Base-by-base conservation (phyloP, 2,797 vertebrate species). In the Menidia menidia region DNA sequence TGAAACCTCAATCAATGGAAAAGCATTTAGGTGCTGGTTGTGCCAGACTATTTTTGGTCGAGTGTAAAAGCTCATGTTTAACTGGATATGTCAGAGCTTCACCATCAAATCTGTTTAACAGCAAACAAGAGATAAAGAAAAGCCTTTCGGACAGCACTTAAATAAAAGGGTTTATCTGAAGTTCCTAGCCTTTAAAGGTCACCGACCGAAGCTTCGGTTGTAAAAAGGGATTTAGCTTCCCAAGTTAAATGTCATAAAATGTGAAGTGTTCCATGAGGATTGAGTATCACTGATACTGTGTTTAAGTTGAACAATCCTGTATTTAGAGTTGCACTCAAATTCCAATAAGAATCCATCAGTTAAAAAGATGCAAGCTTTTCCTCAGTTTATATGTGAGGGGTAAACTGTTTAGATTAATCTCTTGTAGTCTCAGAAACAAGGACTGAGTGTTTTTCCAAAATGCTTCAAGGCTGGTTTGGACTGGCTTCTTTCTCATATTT, bases 131-230 rank as follows among this genome's bases (percentile, higher is more conserved):
- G 68, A 75, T 82, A 66, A 78, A 83, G 60, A 59, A 68, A 68
- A 44, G 2, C 62, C 61, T 53, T 52, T 75, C 41, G 51, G 64
- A 58, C 47, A 3, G 1, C 63, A 57, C 32, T 65, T 42, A 48
- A 31, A 31, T 32, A 60, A 64, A 72, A 70, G 25, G 41, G 42
- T 57, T 19, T 35, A 32, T 48, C 43, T 42, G 42, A 75, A 41
- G 60, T 71, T 83, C 32, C 5, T 4, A 79, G 75, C 86, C 89
- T 88, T 91, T 87, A 83, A 90, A 88, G 85, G 86, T 71, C 82
- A 86, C 39, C 64, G 64, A 73, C 45, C 32, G 25, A 75, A 61
- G 70, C 57, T 64, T 14, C 44, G 56, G 64, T 71, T 73, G 69
- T 87, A 65, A 77, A 87, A 41, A 15, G 41, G 39, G 75, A 71